phyloP scores from a whole-genome alignment of 1,140 invertebrate species.

The Pomacea maculata region DNA sequence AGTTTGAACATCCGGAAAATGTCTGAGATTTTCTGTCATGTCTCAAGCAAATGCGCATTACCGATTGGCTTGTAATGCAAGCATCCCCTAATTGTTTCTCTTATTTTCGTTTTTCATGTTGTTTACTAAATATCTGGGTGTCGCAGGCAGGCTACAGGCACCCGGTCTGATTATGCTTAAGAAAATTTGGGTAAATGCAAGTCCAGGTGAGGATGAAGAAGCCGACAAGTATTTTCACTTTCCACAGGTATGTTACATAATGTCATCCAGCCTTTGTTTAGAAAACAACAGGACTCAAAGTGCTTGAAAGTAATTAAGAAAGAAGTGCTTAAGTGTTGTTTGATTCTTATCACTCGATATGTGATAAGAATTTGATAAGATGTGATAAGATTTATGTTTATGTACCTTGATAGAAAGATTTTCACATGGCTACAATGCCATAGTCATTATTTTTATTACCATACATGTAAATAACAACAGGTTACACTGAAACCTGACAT shows the following conservation, averaged over 20 bases:
- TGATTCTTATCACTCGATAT: no score
- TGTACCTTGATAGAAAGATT: no score
- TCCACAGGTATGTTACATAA: conserved; percentile 46
- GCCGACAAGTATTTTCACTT: conserved; percentile 56
- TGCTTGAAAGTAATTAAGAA: neutral
- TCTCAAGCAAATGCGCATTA: neutral
- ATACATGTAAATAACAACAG: no score
- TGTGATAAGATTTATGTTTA: no score
- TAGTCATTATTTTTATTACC: no score
- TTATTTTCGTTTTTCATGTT: neutral
- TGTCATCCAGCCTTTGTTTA: no score
- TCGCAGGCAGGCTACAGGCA: neutral
- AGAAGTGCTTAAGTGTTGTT: no score
- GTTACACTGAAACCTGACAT: no score
- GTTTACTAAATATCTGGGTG: neutral
- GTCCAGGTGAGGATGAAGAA: conserved; percentile 42
- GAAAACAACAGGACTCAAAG: neutral
- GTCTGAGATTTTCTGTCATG: neutral
- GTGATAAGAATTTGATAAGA: no score
- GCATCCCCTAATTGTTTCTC: neutral
- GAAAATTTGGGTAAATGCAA: conserved; percentile 56
- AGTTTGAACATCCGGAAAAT: neutral
- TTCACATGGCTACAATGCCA: no score
- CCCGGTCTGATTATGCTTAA: conserved; percentile 55
- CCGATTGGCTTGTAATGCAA: neutral